Conservation (phyloP, 2,888 invertebrate genomes). For the Tortrix viridana region DNA sequence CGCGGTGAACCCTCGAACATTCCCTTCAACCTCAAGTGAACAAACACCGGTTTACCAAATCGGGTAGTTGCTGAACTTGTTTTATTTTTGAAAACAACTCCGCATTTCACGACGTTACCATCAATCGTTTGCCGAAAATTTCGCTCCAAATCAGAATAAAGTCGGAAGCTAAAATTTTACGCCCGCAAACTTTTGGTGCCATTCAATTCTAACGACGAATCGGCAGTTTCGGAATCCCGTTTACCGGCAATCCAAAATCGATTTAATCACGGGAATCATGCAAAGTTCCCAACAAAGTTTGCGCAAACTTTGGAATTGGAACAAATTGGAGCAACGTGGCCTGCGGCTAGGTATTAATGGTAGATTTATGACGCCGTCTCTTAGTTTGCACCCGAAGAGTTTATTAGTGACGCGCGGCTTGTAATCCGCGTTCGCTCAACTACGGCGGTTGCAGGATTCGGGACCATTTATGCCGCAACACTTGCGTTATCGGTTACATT, state of each 20-base stretch:
- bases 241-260: slow-evolving; percentile 79
- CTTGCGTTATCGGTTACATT: slow-evolving; percentile 15
- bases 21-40: no score
- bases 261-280: slow-evolving; percentile 82
- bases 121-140: slow-evolving; percentile 50
- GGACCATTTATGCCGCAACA: slow-evolving; percentile 1
- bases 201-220: slow-evolving; percentile 74
- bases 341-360: slow-evolving; percentile 77
- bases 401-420: slow-evolving; percentile 32
- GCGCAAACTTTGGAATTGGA: slow-evolving; percentile 76
- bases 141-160: slow-evolving; percentile 58
- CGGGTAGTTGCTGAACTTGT: no score
- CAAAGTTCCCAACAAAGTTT: slow-evolving; percentile 78
- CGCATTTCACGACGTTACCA: slow-evolving; percentile 23
- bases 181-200: slow-evolving; percentile 65
- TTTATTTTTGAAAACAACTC: not conserved
- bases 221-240: slow-evolving; percentile 73
- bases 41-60: no score
- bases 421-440: slow-evolving; percentile 19
- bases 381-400: slow-evolving; percentile 47
- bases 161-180: slow-evolving; percentile 68
- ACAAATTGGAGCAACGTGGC: slow-evolving; percentile 79
- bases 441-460: not conserved
- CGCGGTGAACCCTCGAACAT: no score
- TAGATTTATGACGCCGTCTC: slow-evolving; percentile 69